Conservation (phyloP, 1,140 invertebrate species). For the Brachionus asplanchnoidis region DNA sequence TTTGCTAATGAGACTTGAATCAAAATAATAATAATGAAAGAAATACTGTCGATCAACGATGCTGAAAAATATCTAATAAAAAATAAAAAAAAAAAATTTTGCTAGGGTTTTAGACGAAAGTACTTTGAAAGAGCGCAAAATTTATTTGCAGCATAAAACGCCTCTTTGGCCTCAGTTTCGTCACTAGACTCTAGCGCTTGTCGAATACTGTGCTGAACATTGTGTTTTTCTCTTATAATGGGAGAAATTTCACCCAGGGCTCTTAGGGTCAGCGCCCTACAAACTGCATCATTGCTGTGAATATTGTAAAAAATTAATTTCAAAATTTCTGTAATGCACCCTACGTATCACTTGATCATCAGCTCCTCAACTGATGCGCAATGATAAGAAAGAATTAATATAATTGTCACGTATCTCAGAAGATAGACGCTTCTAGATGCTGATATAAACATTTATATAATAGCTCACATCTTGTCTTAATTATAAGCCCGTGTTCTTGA, state of each 20-base stretch:
- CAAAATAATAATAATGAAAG: too few relatives aligned
- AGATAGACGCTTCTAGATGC: too few relatives aligned
- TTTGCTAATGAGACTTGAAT: too few relatives aligned
- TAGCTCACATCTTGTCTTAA: too few relatives aligned
- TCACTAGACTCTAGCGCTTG: slow-evolving; percentile 15
- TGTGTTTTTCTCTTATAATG: slow-evolving; percentile 32
- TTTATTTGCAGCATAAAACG: slow-evolving; percentile 36
- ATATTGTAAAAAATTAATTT: slow-evolving; percentile 37
- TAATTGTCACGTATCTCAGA: too few relatives aligned
- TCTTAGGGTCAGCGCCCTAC: slow-evolving; percentile 11
- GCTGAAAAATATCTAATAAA: background rate
- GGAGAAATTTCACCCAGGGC: slow-evolving; percentile 30
- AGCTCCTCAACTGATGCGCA: too few relatives aligned
- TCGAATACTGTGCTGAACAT: slow-evolving; percentile 35
- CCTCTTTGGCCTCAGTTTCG: slow-evolving; percentile 34
- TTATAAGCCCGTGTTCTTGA: too few relatives aligned
- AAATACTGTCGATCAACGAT: slow-evolving; percentile 2
- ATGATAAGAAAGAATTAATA: too few relatives aligned
- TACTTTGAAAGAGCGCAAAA: slow-evolving; percentile 37
- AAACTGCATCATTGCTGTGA: slow-evolving; percentile 31
- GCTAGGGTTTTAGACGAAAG: background rate
- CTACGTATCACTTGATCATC: too few relatives aligned
- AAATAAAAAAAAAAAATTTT: background rate
- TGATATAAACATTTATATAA: too few relatives aligned
- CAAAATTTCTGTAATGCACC: slow-evolving; percentile 32